A percentile compares a stretch with the other conserved stretches of the same genome.
phyloP scores from a whole-genome alignment of 2,888 invertebrate genomes.

The Pyrrhia umbra region DNA sequence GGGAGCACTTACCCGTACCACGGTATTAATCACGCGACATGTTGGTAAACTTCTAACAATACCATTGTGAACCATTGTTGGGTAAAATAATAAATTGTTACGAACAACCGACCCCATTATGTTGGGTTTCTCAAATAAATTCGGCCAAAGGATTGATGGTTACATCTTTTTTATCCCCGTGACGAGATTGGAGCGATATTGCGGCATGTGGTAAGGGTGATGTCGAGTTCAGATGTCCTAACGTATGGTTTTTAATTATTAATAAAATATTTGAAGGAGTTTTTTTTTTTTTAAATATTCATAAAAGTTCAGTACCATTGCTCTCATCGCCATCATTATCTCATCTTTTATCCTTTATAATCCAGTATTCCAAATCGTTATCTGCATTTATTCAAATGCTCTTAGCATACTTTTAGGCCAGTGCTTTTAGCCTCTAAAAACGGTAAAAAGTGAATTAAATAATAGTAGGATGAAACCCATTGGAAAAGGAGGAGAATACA shows the following conservation, averaged over 20 bases:
- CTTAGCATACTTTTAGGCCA: no score
- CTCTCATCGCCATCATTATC: neutral
- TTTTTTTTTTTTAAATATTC: neutral
- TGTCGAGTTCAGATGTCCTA: neutral
- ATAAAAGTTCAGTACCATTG: neutral
- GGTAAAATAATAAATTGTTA: conserved; percentile 68
- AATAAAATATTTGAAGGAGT: neutral
- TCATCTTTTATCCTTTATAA: neutral
- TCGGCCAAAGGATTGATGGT: conserved; percentile 76
- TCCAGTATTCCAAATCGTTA: no score
- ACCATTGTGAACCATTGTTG: conserved; percentile 75
- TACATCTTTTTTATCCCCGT: conserved; percentile 71
- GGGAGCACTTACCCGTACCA: conserved; percentile 81
- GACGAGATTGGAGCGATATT: conserved; percentile 55
- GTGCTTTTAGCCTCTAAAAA: no score
- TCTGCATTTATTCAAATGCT: no score
- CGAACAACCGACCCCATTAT: conserved; percentile 65
- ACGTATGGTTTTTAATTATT: conserved; percentile 14
- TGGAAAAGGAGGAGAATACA: no score
- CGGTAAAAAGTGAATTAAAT: no score
- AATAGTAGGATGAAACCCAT: no score
- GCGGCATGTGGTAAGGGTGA: conserved; percentile 34
- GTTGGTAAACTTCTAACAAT: conserved; percentile 88
- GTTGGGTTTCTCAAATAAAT: conserved; percentile 78
- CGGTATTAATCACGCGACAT: conserved; percentile 86